Conservation (phyloP, 2,113 vertebrate species). For the Eulemur rufifrons region DNA sequence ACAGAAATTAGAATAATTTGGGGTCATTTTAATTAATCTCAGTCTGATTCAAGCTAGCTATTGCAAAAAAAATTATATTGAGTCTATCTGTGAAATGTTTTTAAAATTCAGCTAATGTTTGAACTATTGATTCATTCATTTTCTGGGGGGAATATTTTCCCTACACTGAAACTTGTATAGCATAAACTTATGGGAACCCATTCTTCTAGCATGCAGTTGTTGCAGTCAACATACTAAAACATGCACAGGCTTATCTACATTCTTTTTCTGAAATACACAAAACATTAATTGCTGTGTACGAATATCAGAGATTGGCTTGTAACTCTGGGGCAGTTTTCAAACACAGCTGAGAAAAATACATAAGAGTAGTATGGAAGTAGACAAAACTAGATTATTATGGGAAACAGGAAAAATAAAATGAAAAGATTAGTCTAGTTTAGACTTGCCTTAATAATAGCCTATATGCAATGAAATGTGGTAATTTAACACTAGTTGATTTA, state of each 20-base stretch:
- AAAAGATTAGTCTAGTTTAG: conserved; percentile 52
- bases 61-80: not conserved
- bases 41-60: conserved; percentile 5
- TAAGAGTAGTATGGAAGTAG: not conserved
- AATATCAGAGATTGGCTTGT: not conserved
- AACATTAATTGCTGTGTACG: not conserved
- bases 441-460: conserved; percentile 65
- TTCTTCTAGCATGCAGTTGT: not conserved
- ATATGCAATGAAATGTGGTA: conserved; percentile 36
- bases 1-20: conserved; percentile 8
- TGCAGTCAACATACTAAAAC: not conserved
- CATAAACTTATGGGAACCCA: not conserved
- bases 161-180: not conserved
- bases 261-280: conserved; percentile 9
- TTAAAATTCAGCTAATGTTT: conserved; percentile 8
- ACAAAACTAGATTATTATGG: conserved; percentile 31
- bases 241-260: not conserved
- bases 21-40: not conserved
- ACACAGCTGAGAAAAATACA: conserved; percentile 34
- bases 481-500: conserved; percentile 62
- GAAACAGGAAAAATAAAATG: not conserved
- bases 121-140: not conserved
- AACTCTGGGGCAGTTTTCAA: conserved; percentile 23
- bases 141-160: not conserved
- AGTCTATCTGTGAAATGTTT: not conserved